Base-by-base conservation (phyloP, 2,113 vertebrate species). In the Callionymus lyra region DNA sequence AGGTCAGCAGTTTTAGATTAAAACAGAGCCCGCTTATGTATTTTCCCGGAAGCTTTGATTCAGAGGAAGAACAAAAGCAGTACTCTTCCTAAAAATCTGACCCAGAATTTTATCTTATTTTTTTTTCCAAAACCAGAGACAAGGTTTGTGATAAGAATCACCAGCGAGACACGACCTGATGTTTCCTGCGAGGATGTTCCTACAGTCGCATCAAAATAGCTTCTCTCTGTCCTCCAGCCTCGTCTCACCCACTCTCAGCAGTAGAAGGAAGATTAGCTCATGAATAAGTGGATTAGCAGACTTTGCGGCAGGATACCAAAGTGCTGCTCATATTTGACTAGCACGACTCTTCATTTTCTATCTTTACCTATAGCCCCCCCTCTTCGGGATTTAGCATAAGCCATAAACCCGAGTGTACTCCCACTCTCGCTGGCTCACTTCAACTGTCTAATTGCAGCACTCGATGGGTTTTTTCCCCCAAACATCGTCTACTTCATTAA, bases 211-310 rank as follows among this genome's bases (percentile, higher is more conserved):
- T 8, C 4, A 27, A 27, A 27, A 64, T 41, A 60, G 47, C 65
- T 60, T 57, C 44, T 52, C 56, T 14, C 47, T 51, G 55, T 46
- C 33, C 37, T 56, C 56, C 37, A 42, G 31, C 59, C 39, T 56
- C 48, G 59, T 63, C 65, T 74, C 70, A 61, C 60, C 53, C 70
- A 62, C 65, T 59, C 65, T 68, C 60, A 53, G 81, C 75, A 77
- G 80, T 74, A 57, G 79, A 78, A 83, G 78, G 79, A 79, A 86
- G 80, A 86, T 85, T 87, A 85, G 76, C 73, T 73, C 67, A 67
- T 84, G 82, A 87, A 86, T 86, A 87, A 83, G 79, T 86, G 84
- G 82, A 87, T 87, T 84, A 85, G 70, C 77, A 80, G 76, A 83
- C 72, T 84, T 83, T 84, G 80, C 81, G 80, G 82, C 82, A 61